A percentile compares a stretch with the other conserved stretches of the same genome.
phyloP scores from a whole-genome alignment of 2,888 invertebrate species.

The Rhyacophila evoluta region DNA sequence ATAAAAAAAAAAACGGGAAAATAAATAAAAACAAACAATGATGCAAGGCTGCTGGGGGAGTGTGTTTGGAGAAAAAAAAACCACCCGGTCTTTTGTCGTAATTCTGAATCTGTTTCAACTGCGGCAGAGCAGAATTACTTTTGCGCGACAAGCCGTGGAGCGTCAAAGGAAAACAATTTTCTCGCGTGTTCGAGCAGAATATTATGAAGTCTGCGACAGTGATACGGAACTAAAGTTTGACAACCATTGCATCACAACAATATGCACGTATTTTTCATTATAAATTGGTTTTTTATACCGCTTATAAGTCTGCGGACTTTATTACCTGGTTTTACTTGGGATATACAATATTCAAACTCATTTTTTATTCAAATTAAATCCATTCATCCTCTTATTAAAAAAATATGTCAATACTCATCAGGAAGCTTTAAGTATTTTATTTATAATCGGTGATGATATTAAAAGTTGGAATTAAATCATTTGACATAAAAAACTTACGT shows the following conservation, averaged over 20 bases:
- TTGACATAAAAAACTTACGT: too few species aligned
- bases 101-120: constrained; percentile 36
- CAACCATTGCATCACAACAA: not conserved
- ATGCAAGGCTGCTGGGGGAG: constrained; percentile 10
- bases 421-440: too few species aligned
- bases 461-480: too few species aligned
- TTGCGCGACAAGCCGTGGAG: constrained; percentile 37
- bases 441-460: too few species aligned
- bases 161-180: constrained; percentile 52
- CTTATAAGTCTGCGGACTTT: too few species aligned
- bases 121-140: constrained; percentile 32
- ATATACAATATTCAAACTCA: too few species aligned
- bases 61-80: constrained; percentile 30
- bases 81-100: constrained; percentile 7
- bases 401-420: too few species aligned
- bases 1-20: constrained; percentile 12
- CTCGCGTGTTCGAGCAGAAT: constrained; percentile 47
- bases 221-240: not conserved
- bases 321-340: too few species aligned
- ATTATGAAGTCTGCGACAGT: constrained; percentile 35
- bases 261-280: too few species aligned
- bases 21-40: constrained; percentile 27
- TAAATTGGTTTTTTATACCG: too few species aligned
- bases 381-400: too few species aligned
- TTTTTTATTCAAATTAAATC: too few species aligned